Conservation (phyloP, 2,797 vertebrate genomes). For the Lemur catta region DNA sequence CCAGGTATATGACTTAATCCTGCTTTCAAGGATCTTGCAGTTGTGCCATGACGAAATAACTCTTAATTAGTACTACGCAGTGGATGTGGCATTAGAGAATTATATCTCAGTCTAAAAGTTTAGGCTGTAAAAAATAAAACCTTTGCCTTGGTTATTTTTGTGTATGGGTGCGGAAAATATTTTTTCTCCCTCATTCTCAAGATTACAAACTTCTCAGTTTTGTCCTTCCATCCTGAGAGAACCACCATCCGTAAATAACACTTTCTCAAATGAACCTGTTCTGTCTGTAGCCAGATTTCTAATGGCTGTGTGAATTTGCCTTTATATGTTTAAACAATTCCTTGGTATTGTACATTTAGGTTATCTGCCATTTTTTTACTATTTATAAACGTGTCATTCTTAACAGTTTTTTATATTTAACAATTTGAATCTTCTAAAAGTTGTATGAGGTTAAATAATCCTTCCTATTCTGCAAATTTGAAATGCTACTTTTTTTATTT, state of each 20-base stretch:
- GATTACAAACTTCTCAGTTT: background rate
- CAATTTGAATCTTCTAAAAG: background rate
- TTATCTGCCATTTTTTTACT: background rate
- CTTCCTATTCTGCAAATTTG: background rate
- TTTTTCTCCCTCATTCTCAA: background rate
- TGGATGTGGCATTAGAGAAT: background rate
- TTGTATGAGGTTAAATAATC: background rate
- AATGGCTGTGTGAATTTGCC: no score
- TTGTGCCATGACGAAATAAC: background rate
- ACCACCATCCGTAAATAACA: background rate
- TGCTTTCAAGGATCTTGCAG: background rate
- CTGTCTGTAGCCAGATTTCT: background rate
- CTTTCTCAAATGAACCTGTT: background rate
- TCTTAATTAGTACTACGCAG: background rate
- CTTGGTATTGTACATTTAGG: background rate
- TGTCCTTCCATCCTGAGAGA: background rate
- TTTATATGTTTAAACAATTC: background rate
- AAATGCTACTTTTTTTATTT: background rate
- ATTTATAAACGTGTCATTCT: background rate
- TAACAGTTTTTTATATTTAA: background rate
- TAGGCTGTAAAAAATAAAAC: background rate
- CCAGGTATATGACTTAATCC: background rate
- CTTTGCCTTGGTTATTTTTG: background rate
- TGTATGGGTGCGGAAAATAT: background rate
- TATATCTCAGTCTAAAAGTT: fast-evolving